Evolutionary conservation across 1,140 invertebrate genomes (phyloP), one percentile per base, ranked within the genome.

Genomic region (Drosophila mayri): DNA sequence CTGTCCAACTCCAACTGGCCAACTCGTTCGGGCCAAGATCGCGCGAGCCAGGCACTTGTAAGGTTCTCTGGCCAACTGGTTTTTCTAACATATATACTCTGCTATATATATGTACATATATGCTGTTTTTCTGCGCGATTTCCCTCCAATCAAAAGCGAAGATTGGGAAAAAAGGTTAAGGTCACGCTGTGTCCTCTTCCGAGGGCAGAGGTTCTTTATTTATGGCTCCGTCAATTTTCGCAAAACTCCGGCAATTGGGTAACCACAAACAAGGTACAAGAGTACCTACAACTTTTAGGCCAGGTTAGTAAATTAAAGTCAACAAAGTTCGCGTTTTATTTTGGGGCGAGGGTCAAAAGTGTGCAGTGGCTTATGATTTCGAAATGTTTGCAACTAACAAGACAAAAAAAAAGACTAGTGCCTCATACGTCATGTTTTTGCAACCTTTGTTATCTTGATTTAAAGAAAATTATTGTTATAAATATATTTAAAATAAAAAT

Each of bases 141-240:
- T 35, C 38, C 37, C n/a, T 25, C 35, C 32, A 28, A 35, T 30
- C 37, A 50, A 38, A 41, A 12, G 12, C 44, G 1, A n/a, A 43
- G 25, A 55, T 54, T 32, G 63, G 38, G 62, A 47, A 10, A 71
- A 76, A 76, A 60, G 74, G 73, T 76, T 68, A 77, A 77, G 74
- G 74, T 77, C 74, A 77, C 5, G 38, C 12, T 32, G 65, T 59
- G 62, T 68, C 40, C 22, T 35, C 54, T 49, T 22, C 20, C 20
- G 58, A 35, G 44, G 37, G 37, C 28, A 71, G 20, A 25, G 22
- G 30, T n/a, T 38, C 28, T 38, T 55, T 70, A 30, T 68, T 58
- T 70, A 52, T 32, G 44, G 10, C 37, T n/a, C n/a, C 1, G 32
- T n/a, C 11, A 18, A 30, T 65, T 65, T 65, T 65, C 6, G 66